These are phyloP conservation scores for Periophthalmus modestus DNA, from an alignment of 2,113 vertebrate species.

Conservation along the genomic window DNA sequence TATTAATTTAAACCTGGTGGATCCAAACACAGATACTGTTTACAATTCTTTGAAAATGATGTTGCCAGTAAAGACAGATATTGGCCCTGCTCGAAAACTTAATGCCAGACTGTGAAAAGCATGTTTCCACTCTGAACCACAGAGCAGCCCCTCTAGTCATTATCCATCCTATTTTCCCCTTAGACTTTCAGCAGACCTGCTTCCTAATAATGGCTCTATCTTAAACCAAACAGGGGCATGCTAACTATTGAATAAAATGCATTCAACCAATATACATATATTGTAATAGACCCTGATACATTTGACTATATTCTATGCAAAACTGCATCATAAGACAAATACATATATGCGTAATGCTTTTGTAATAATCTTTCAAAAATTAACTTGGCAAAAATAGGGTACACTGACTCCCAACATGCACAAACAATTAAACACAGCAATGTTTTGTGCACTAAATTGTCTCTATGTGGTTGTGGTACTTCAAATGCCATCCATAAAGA, in stretches of 20 bases:
- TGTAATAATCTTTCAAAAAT: no score
- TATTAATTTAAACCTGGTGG: neutral
- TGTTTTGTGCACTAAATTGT: no score
- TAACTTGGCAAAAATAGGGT: no score
- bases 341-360: no score
- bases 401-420: no score
- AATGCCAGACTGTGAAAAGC: neutral
- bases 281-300: no score
- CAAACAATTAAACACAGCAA: no score
- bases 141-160: conserved; percentile 19
- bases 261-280: neutral
- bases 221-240: neutral
- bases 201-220: conserved; percentile 20
- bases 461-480: no score
- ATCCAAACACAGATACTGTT: neutral
- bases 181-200: neutral
- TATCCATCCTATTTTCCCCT: neutral
- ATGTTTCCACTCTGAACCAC: conserved; percentile 19
- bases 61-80: neutral
- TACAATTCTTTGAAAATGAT: neutral
- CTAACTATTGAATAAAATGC: neutral
- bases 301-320: no score
- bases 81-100: conserved; percentile 16
- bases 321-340: no score
- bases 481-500: no score